Evolutionary conservation across 1,140 invertebrate genomes (phyloP), one percentile per base, ranked within the genome.

Genomic region (Berghia stephanieae): DNA sequence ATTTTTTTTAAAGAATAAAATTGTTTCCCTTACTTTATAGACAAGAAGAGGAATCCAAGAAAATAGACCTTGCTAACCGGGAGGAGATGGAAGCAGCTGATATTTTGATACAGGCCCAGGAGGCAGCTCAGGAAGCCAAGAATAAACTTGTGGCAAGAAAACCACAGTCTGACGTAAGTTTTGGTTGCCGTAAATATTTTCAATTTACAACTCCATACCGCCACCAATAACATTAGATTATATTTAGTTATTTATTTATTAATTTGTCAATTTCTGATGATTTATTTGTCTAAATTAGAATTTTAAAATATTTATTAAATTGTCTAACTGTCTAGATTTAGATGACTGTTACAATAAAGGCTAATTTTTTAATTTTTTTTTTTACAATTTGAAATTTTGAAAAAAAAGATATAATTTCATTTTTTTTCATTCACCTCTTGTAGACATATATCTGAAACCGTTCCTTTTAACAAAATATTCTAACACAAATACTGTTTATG

Each of bases 71-170:
- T 10, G 36, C 67, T 18, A 24, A 42, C 27, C 57, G 67, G 13
- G 73, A 75, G 21, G 73, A 75, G 3, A 3, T 96, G 77, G 93
- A 93, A 2, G 92, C 95, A 0, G 94, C 95, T 75, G 94, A 96
- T 81, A 94, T 96, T 66, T 86, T 96, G 2, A 93, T 92, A 5
- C 93, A 95, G 88, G 93, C 92, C 0, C 89, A 92, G 80, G 90
- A 91, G 52, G 93, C 93, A 0, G 93, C 94, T 0, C 91, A 93
- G 84, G 88, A 91, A 27, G 94, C 93, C 1, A 91, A 92, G 10
- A 92, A 94, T 24, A 92, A 93, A 82, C 86, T 95, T 2, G 91
- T 91, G 31, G 52, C 91, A 0, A 76, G 92, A 91, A 84, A 90
- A 91, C 78, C 91, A 90, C n/a, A 92, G 42, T 84, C 79, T 60